Base-by-base conservation (phyloP, 1,140 invertebrate species). In the Caerostris extrusa region DNA sequence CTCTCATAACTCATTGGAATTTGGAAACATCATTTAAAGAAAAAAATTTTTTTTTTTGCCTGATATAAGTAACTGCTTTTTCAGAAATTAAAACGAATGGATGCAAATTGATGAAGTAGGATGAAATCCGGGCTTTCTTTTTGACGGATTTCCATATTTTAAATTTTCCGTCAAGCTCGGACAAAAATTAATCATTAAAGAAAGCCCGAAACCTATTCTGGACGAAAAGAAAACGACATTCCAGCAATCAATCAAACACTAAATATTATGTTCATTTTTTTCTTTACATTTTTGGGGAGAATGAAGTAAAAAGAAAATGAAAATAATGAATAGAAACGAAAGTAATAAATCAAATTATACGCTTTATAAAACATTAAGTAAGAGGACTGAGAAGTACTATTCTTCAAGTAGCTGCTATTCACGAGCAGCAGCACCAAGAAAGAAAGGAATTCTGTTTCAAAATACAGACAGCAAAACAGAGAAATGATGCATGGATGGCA, bases 321-420 rank as follows among this genome's bases (percentile, higher is more conserved):
- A 90, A 89, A 61, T 89, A 89, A 89, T 89, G 87, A 89, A 90
- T 58, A 81, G 69, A 57, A 77, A 58, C 56, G 0, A 50, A 34
- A 34, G 89, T 81, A 19, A 90, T 90, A 90, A 90, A 90, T 90
- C 89, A 90, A 90, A 90, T 90, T 90, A 90, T 19, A 77, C 57
- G 89, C 89, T 90, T 90, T 69, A 77, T 60, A 90, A 81, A 57
- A 50, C 89, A 56, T 60, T 81, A 69, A 90, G 89, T 90, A 81
- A 81, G 89, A 81, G 55, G 19, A 56, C 69, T 58, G 5, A 5
- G 19, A 90, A 90, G 71, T 89, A 8, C 53, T 6, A 89, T 89
- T 53, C 50, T 89, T 69, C 87, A 69, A 69, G 50, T 8, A 19
- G 17, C 64, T 53, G 34, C 34, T 34, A 34, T 34, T 34, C 34